phyloP scores from a whole-genome alignment of 2,113 vertebrate genomes.

The Archilochus colubris region DNA sequence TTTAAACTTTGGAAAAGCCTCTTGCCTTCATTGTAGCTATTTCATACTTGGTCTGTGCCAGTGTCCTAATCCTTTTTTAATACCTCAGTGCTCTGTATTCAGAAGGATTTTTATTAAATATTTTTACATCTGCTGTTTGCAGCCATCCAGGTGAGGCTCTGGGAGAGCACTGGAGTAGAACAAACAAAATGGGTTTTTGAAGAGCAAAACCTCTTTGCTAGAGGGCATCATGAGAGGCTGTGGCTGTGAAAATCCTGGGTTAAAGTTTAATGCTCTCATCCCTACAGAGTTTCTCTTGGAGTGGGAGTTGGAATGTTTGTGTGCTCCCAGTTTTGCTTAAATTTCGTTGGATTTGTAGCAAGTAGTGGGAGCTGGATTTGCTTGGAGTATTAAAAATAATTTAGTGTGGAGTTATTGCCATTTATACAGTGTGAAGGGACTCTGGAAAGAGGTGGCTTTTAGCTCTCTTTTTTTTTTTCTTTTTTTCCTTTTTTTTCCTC shows the following conservation, averaged over 20 bases:
- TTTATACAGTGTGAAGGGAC: not conserved
- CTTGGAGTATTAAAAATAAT: not conserved
- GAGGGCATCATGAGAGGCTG: slow-evolving; percentile 45
- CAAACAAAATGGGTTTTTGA: slow-evolving; percentile 58
- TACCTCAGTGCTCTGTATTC: slow-evolving; percentile 20
- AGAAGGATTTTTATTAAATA: not conserved
- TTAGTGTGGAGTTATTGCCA: not conserved
- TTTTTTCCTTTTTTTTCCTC: no score
- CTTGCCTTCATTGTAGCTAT: not conserved
- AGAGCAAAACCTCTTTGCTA: slow-evolving; percentile 47
- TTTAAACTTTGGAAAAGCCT: not conserved
- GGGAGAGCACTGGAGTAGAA: slow-evolving; percentile 37
- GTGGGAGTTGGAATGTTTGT: not conserved
- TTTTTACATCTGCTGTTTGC: not conserved
- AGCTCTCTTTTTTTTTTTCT: not conserved
- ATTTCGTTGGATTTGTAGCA: not conserved
- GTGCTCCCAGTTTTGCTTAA: not conserved
- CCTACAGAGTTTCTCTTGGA: not conserved
- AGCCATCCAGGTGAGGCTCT: not conserved
- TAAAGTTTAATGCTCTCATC: slow-evolving; percentile 39
- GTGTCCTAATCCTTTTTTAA: slow-evolving; percentile 36
- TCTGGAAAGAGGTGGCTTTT: not conserved
- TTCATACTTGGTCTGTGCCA: not conserved
- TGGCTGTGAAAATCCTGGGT: slow-evolving; percentile 31
- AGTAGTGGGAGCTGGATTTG: not conserved